Percentiles rank a stretch among this genome's conserved stretches.
Conservation (phyloP, 2,797 vertebrate genomes). For the Acanthiza pusilla region DNA sequence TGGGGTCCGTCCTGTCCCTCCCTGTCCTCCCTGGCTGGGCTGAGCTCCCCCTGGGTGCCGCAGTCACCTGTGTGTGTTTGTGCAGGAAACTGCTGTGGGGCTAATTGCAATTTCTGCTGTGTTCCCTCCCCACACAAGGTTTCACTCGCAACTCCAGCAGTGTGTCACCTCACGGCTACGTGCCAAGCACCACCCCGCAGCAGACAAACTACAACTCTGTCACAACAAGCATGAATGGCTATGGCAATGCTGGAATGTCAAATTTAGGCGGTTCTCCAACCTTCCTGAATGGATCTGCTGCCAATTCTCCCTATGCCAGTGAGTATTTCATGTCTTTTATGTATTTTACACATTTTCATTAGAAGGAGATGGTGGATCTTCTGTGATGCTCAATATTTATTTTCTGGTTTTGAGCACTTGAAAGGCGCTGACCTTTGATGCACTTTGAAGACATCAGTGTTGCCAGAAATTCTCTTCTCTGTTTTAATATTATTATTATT, state of each 20-base stretch:
- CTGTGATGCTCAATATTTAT: background rate
- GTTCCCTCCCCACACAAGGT: constrained; percentile 74
- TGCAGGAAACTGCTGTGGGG: background rate
- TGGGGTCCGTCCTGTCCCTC: background rate
- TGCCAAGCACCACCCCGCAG: constrained; percentile 95
- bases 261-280: constrained; percentile 94
- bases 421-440: background rate
- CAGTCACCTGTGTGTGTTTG: background rate
- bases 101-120: constrained; percentile 5
- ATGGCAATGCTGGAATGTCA: constrained; percentile 94
- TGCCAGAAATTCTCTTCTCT: background rate
- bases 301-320: constrained; percentile 98
- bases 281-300: constrained; percentile 96
- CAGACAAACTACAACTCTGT: constrained; percentile 95
- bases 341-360: background rate
- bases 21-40: fast-evolving
- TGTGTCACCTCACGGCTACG: constrained; percentile 93
- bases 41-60: background rate
- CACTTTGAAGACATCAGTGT: background rate
- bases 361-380: background rate
- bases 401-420: background rate
- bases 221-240: constrained; percentile 96
- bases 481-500: background rate
- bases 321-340: constrained; percentile 70
- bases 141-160: constrained; percentile 96